Evolutionary conservation across 2,797 vertebrate genomes (phyloP), one percentile per base, ranked within the genome.

Genomic region (Nothura maculosa): DNA sequence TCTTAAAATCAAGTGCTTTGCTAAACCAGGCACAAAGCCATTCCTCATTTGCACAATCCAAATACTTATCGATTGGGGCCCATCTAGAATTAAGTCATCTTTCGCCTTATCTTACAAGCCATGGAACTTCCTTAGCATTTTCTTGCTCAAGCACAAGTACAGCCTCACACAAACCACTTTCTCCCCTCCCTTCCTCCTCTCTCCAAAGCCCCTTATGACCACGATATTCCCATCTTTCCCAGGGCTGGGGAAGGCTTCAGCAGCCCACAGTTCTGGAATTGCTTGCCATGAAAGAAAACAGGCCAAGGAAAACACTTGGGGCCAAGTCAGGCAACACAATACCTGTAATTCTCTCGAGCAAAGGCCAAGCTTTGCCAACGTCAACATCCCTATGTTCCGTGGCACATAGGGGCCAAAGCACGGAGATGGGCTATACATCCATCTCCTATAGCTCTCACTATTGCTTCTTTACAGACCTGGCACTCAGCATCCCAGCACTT

Each of bases 91-190:
- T 69, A 88, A 38, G 87, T 81, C 87, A 70, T 91, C 5, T 50
- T 75, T 87, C 55, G 80, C 89, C 82, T 89, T 93, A 95, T 90
- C 89, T 76, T 81, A 32, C 67, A 45, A 85, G 70, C 89, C 88
- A 95, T 48, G 92, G 58, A 92, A 87, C 62, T 93, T 91, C 74
- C 87, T 86, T 6, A 40, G 62, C 55, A 42, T 17, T 82, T 45
- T 66, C 83, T 84, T 84, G 47, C 57, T 20, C 11, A 78, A 81
- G 32, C 5, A 67, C 67, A 76, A 83, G 47, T 47, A 60, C 74
- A 81, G 80, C 63, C 77, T 63, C 28, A 7, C 32, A 61, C 7
- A 25, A 50, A 19, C 18, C 6, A 4, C 36, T 34, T 61, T 40
- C 90, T 62, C 15, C 24, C 57, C 48, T 50, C n/a, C 13, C 10